Percentiles rank a stretch among this genome's conserved stretches.
These are phyloP conservation scores for Leptobrachium leishanense DNA, from an alignment of 2,113 vertebrate species.

Conservation along the genomic window DNA sequence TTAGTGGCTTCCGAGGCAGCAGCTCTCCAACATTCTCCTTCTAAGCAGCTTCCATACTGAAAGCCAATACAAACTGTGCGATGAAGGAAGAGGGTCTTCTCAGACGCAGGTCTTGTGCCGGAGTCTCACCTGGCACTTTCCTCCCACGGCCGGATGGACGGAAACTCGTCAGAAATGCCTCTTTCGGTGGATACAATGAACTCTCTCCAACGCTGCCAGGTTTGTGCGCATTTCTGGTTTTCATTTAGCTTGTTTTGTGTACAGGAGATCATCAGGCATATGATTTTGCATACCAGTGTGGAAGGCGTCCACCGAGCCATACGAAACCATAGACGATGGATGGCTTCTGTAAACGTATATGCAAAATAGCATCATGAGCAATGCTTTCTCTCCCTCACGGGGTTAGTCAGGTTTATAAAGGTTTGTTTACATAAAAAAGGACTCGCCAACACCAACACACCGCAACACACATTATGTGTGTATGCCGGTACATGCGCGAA, in stretches of 20 bases:
- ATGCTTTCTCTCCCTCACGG: too few relatives aligned
- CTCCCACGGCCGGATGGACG: slow-evolving; percentile 83
- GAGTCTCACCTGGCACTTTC: slow-evolving; percentile 73
- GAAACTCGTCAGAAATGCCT: slow-evolving; percentile 95
- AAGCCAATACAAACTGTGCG: slow-evolving; percentile 65
- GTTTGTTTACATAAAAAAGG: too few relatives aligned
- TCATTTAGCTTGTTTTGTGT: neutral
- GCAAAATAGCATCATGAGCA: too few relatives aligned
- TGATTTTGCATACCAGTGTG: too few relatives aligned
- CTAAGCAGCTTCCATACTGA: slow-evolving; percentile 69
- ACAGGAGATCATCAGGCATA: too few relatives aligned
- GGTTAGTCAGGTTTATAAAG: too few relatives aligned
- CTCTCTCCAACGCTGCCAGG: slow-evolving; percentile 87
- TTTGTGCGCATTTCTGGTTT: slow-evolving; percentile 69
- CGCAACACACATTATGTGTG: too few relatives aligned
- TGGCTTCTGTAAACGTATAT: too few relatives aligned
- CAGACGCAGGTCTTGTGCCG: slow-evolving; percentile 83
- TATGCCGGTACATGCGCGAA: too few relatives aligned
- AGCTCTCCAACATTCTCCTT: slow-evolving; percentile 62
- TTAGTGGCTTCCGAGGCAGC: slow-evolving; percentile 60
- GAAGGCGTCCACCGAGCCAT: too few relatives aligned
- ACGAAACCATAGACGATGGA: too few relatives aligned
- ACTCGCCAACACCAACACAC: too few relatives aligned
- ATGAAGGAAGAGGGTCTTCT: slow-evolving; percentile 90
- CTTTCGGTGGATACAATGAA: slow-evolving; percentile 95